Evolutionary conservation across 2,113 vertebrate species (phyloP).

Genomic region (Cichladusa arquata): DNA sequence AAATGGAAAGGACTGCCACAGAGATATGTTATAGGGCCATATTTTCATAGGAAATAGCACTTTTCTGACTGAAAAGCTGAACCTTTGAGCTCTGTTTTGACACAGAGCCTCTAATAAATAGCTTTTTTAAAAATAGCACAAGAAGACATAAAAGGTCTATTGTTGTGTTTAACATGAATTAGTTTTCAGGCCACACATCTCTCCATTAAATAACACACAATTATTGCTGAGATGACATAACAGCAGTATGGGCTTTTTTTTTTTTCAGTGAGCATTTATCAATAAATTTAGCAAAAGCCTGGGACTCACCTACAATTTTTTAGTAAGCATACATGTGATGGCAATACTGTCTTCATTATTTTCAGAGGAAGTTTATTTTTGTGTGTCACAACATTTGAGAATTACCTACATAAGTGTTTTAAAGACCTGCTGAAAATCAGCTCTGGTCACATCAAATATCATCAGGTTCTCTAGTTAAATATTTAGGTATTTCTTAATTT

Average conservation of each 20-base stretch:
- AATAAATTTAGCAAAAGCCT: background rate
- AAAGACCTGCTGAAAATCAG: background rate
- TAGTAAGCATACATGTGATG: background rate
- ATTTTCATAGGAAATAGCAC: background rate
- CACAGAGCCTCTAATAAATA: background rate
- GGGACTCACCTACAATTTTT: background rate
- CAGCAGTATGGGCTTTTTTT: background rate
- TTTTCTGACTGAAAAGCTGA: background rate
- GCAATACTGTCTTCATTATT: background rate
- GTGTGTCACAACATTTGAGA: background rate
- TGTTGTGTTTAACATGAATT: background rate
- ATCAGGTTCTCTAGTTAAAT: background rate
- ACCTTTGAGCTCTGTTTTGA: background rate
- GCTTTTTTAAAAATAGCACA: background rate
- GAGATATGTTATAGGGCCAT: background rate
- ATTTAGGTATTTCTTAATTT: constrained; percentile 23
- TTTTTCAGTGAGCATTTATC: background rate
- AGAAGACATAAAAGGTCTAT: background rate
- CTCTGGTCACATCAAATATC: background rate
- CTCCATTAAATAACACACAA: background rate
- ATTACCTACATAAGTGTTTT: background rate
- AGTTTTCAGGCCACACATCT: background rate
- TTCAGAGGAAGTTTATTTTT: background rate
- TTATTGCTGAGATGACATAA: background rate
- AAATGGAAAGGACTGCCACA: background rate